Conservation (phyloP, 2,797 vertebrate species). For the Pempheris klunzingeri region DNA sequence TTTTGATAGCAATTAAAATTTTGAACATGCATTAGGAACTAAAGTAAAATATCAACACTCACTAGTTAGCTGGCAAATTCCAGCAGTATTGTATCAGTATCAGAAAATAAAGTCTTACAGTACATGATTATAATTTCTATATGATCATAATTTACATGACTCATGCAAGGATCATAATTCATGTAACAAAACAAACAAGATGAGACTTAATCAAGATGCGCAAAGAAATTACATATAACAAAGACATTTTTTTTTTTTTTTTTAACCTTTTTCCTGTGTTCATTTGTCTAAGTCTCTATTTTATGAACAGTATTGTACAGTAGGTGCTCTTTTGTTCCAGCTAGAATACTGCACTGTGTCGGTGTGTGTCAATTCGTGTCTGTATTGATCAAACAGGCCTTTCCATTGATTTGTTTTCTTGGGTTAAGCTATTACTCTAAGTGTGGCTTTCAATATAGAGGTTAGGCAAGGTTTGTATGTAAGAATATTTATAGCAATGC, state of each 20-base stretch:
- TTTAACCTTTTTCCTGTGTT: background rate
- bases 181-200: background rate
- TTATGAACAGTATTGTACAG: background rate
- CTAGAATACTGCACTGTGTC: slow-evolving; percentile 8
- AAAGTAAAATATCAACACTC: background rate
- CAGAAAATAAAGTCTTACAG: background rate
- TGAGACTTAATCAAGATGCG: slow-evolving; percentile 18
- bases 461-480: background rate
- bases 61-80: background rate
- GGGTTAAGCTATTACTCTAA: slow-evolving; percentile 30
- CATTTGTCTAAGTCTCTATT: background rate
- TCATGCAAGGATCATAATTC: background rate
- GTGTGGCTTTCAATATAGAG: slow-evolving; percentile 12
- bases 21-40: no score
- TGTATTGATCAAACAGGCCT: slow-evolving; percentile 38
- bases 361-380: slow-evolving; percentile 24
- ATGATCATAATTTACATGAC: background rate
- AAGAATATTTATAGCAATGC: slow-evolving; percentile 19
- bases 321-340: slow-evolving; percentile 2
- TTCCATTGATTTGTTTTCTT: slow-evolving; percentile 50
- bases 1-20: slow-evolving; percentile 18
- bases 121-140: background rate
- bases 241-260: background rate
- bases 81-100: background rate
- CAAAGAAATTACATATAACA: no score